Conservation (phyloP, 2,113 vertebrate genomes). For the Choloepus hoffmanni region DNA sequence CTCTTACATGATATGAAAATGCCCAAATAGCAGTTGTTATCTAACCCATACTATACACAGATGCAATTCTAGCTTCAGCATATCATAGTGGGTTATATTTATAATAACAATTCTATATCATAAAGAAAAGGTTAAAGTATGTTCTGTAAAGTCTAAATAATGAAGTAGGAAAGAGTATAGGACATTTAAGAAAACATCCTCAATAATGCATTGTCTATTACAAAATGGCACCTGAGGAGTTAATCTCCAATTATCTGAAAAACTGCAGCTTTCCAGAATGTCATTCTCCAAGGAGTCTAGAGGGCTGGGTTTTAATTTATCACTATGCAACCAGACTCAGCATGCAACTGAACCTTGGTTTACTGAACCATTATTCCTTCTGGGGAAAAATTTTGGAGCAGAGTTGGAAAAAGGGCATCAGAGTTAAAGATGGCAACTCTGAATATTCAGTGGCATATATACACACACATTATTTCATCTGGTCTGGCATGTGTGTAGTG, state of each 20-base stretch:
- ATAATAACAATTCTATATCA: neutral
- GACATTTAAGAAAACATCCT: neutral
- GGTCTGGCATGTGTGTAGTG: neutral
- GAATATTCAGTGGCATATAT: neutral
- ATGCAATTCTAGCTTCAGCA: neutral
- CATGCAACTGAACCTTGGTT: neutral
- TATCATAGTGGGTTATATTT: neutral
- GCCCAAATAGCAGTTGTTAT: neutral
- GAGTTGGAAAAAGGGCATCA: neutral
- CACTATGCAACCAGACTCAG: neutral
- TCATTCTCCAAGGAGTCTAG: neutral
- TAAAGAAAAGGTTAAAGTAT: neutral
- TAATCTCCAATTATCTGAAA: neutral
- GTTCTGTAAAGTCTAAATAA: conserved; percentile 31
- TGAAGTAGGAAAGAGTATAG: neutral
- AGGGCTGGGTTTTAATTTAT: neutral
- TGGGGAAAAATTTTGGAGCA: neutral
- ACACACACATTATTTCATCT: neutral
- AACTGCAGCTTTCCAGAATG: neutral
- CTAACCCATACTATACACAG: neutral
- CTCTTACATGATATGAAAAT: neutral
- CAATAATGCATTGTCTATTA: neutral
- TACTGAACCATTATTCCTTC: neutral
- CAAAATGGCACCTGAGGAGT: neutral
- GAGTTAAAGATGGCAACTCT: neutral